Percentiles rank a stretch among this genome's conserved stretches.
Conservation (phyloP, 2,888 invertebrate species). For the Drosophila monieri region DNA sequence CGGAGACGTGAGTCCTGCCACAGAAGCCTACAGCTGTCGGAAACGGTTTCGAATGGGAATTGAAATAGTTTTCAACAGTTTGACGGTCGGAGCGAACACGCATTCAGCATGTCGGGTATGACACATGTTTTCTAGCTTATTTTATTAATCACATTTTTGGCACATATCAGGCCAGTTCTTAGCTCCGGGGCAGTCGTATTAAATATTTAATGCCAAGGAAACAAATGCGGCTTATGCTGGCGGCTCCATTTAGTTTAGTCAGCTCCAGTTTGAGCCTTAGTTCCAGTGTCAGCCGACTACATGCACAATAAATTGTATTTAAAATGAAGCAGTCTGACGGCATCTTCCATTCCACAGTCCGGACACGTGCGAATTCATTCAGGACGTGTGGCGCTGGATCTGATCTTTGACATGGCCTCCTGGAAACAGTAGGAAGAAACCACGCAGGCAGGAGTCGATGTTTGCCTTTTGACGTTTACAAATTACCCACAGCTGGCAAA, state of each 20-base stretch:
- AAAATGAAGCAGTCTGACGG: slow-evolving; percentile 62
- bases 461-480: slow-evolving; percentile 78
- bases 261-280: neutral
- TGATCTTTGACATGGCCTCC: slow-evolving; percentile 67
- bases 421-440: slow-evolving; percentile 8
- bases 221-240: slow-evolving; percentile 62
- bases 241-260: slow-evolving; percentile 56
- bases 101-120: slow-evolving; percentile 37
- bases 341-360: slow-evolving; percentile 61
- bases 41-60: slow-evolving; percentile 7
- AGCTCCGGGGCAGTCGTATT: slow-evolving; percentile 32
- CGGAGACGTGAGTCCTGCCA: slow-evolving; percentile 45
- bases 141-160: slow-evolving; percentile 69
- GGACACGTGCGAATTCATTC: slow-evolving; percentile 73
- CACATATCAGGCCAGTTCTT: slow-evolving; percentile 22
- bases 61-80: slow-evolving; percentile 25
- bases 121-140: slow-evolving; percentile 54
- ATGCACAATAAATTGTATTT: slow-evolving; percentile 75
- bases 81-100: slow-evolving; percentile 22
- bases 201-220: slow-evolving; percentile 70
- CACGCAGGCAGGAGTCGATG: slow-evolving; percentile 60
- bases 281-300: slow-evolving; percentile 44
- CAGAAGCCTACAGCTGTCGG: slow-evolving; percentile 36
- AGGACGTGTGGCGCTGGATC: slow-evolving; percentile 37
- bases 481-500: slow-evolving; percentile 75